phyloP scores from a whole-genome alignment of 2,888 invertebrate genomes.

The Scotopteryx bipunctaria region DNA sequence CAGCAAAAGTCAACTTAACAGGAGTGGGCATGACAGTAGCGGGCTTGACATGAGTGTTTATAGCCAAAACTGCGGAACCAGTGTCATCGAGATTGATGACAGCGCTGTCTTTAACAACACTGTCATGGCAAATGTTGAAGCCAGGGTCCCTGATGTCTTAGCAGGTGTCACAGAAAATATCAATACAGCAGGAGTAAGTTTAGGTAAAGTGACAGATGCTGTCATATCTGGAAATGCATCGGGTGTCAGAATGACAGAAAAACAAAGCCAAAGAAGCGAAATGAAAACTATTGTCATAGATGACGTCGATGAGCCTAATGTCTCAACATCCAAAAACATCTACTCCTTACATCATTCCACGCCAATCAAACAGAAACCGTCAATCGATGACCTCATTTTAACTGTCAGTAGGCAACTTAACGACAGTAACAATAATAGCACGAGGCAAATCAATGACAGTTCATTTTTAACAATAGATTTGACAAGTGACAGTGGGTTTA shows the following conservation, averaged over 20 bases:
- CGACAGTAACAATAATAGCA: conserved; percentile 47
- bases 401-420: conserved; percentile 18
- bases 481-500: conserved; percentile 45
- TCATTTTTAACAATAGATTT: conserved; percentile 71
- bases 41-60: not conserved
- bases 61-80: not conserved
- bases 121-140: too few species aligned
- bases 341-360: conserved; percentile 16
- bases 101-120: conserved; percentile 1
- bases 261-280: not conserved
- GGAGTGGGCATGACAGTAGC: not conserved
- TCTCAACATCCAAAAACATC: conserved; percentile 10
- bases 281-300: conserved; percentile 12
- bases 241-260: not conserved
- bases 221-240: not conserved
- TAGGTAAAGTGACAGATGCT: not conserved
- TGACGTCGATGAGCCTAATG: conserved; percentile 17
- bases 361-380: conserved; percentile 7
- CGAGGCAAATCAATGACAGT: conserved; percentile 58
- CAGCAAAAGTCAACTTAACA: conserved; percentile 5
- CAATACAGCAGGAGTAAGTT: not conserved
- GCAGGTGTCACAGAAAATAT: not conserved
- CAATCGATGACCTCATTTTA: conserved; percentile 16
- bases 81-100: conserved; percentile 26
- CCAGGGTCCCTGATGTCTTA: not conserved